These are phyloP conservation scores for Arbacia lixula DNA, from an alignment of 53 echinoderm and acorn worm species.

Conservation along the genomic window DNA sequence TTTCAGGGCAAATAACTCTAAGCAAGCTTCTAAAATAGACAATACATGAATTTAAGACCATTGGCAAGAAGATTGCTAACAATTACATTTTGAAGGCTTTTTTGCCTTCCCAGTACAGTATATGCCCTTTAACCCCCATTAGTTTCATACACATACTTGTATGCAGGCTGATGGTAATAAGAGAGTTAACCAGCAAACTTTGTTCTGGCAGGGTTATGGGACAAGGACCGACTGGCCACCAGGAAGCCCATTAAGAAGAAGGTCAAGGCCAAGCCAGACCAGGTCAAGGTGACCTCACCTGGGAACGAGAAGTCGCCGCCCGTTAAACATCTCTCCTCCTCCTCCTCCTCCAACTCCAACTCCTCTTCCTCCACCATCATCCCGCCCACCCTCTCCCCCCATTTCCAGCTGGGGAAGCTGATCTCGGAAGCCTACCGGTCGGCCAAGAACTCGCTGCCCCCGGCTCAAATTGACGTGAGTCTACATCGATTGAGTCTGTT, in stretches of 20 bases:
- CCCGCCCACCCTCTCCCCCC: not conserved
- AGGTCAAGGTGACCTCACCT: not conserved
- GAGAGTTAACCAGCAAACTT: too few relatives aligned
- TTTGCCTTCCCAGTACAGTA: too few relatives aligned
- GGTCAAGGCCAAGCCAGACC: constrained; percentile 32
- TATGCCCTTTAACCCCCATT: too few relatives aligned
- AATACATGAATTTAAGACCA: too few relatives aligned
- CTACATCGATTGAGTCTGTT: too few relatives aligned
- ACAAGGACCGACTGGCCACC: constrained; percentile 81
- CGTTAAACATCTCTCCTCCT: not conserved
- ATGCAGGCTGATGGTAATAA: too few relatives aligned
- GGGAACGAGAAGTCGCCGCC: not conserved
- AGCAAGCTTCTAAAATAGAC: too few relatives aligned
- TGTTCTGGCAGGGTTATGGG: constrained; percentile 93
- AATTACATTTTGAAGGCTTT: too few relatives aligned
- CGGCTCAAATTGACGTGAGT: constrained; percentile 12
- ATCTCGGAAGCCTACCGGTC: constrained; percentile 2
- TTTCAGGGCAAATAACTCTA: too few relatives aligned
- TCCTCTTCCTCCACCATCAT: too few relatives aligned
- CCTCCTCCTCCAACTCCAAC: not conserved
- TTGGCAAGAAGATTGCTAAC: too few relatives aligned
- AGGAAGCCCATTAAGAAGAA: constrained; percentile 85
- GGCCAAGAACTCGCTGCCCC: constrained; percentile 25
- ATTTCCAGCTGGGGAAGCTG: not conserved
- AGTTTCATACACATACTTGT: too few relatives aligned